Evolutionary conservation across 2,888 invertebrate genomes (phyloP), one percentile per base, ranked within the genome.

Genomic region (Aphelenchoides bicaudatus): DNA sequence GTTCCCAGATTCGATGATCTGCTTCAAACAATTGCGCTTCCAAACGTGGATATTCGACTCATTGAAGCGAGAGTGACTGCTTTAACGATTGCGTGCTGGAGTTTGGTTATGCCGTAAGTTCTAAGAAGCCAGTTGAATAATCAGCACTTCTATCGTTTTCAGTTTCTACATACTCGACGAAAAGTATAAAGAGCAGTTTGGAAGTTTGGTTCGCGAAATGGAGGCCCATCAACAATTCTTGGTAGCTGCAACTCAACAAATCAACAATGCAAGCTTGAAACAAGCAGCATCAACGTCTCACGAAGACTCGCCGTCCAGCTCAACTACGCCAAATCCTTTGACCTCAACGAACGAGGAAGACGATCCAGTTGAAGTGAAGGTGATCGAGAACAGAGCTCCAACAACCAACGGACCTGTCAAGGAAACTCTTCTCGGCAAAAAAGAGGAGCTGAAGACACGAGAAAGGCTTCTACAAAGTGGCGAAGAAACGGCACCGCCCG

Each of bases 1-100:
- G 65, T 68, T 23, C 75, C 74, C 6, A 58, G 72, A 13, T 73
- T 75, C 53, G 75, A 75, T 46, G 70, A 70, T 37, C 62, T 75
- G 19, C 62, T 75, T 13, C 57, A 58, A 13, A 56, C 70, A 8
- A 59, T 73, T 39, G 70, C 74, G 5, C 55, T 65, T 21, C 63
- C 59, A 25, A 58, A 68, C 37, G 62, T 75, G 2, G 67, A 67
- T 38, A 63, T 75, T 30, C 64, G 76, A 13, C 65, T 76, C 34
- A 55, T 75, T 21, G 76, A 76, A 53, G 74, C 76, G 6, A 63
- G 76, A 10, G 72, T 72, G 4, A 58, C 67, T 10, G 65, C 72
- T 1, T 54, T 77, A 39, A 67, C 66, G 19, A 77, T 73, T 8
- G 70, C 70, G 8, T 66, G 65, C 39, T 75, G 74, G 73, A 61